Percentiles rank a stretch among this genome's conserved stretches.
Conservation (phyloP, 2,113 vertebrate species). For the Jaculus jaculus region DNA sequence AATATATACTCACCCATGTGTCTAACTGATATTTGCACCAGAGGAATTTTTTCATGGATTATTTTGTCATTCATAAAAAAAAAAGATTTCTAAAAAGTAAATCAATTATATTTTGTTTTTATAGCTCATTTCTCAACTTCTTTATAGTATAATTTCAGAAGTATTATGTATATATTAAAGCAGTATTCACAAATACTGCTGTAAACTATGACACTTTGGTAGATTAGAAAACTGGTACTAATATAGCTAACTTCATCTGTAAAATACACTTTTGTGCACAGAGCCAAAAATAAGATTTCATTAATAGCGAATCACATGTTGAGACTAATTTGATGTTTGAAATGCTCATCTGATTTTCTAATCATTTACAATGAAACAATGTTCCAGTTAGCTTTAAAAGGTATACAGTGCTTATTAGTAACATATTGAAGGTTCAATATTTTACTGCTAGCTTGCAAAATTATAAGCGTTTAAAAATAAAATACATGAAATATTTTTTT, state of each 20-base stretch:
- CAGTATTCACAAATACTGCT: constrained; percentile 79
- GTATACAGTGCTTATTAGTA: constrained; percentile 81
- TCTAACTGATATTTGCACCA: constrained; percentile 74
- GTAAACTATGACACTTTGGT: constrained; percentile 69
- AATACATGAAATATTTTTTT: constrained; percentile 73
- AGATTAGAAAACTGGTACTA: constrained; percentile 66
- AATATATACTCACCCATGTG: constrained; percentile 73
- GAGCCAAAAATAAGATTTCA: constrained; percentile 68
- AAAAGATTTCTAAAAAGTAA: constrained; percentile 72
- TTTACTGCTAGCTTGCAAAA: constrained; percentile 79
- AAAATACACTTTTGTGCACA: constrained; percentile 73
- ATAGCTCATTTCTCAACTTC: constrained; percentile 71
- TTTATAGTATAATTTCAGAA: constrained; percentile 73
- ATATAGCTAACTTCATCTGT: constrained; percentile 75
- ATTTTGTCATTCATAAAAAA: constrained; percentile 74
- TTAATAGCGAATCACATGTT: constrained; percentile 78
- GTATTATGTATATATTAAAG: no score
- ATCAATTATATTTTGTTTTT: constrained; percentile 68
- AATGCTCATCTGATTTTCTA: constrained; percentile 81
- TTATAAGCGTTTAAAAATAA: constrained; percentile 82
- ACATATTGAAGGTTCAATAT: constrained; percentile 73
- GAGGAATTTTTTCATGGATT: constrained; percentile 78
- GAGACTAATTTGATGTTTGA: constrained; percentile 74
- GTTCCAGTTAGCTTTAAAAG: constrained; percentile 79
- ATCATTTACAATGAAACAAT: constrained; percentile 74